These are phyloP conservation scores for Chrysaora quinquecirrha DNA, from an alignment of 30 jellyfish, hydroid and myxozoan genomes.

Conservation along the genomic window DNA sequence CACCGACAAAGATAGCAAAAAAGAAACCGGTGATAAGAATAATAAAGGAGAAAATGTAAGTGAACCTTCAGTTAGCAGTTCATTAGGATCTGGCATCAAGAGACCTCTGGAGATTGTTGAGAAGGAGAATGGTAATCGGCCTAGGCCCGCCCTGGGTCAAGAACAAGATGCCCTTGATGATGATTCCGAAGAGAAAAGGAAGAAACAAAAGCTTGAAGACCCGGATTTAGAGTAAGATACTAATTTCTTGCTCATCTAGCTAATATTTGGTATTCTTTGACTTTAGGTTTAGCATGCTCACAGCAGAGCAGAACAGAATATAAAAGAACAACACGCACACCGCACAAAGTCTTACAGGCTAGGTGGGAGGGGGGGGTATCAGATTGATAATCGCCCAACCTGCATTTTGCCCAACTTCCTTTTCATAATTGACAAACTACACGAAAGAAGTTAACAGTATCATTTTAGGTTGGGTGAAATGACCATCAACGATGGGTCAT, in stretches of 20 bases:
- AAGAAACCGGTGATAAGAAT: neutral
- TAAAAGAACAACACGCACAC: neutral
- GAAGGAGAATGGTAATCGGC: neutral
- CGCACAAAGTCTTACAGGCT: neutral
- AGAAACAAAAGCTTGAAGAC: constrained; percentile 7
- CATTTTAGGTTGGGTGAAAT: too few relatives aligned
- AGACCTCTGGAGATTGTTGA: constrained; percentile 7
- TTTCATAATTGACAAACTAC: too few relatives aligned
- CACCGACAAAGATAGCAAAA: neutral
- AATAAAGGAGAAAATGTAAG: neutral
- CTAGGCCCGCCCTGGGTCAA: neutral
- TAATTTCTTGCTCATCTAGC: neutral
- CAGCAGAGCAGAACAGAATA: neutral
- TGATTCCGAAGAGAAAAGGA: neutral
- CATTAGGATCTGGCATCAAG: neutral
- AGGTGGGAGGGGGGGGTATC: neutral
- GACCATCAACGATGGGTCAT: too few relatives aligned
- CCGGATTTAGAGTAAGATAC: neutral
- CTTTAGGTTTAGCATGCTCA: too few relatives aligned
- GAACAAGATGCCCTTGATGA: neutral
- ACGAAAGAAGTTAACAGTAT: too few relatives aligned
- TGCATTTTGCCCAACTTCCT: neutral
- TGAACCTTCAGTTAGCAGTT: neutral
- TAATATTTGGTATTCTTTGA: too few relatives aligned
- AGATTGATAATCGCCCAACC: neutral